Evolutionary conservation across 2,113 vertebrate species (phyloP), one percentile per base, ranked within the genome.

Genomic region (Varanus salvator): DNA sequence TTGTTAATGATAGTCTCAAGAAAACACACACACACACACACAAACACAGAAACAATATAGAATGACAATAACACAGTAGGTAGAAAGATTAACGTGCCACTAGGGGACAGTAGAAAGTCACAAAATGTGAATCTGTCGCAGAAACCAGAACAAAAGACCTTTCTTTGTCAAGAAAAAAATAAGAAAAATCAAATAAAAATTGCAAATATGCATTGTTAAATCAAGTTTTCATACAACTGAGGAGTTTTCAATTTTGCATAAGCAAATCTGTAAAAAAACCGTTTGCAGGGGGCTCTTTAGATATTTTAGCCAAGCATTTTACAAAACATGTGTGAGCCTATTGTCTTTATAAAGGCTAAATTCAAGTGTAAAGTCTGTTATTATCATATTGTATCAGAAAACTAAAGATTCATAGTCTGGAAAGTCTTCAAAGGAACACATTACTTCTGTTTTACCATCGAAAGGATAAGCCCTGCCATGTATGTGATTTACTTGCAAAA

Each of bases 101-200:
- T 99, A 99, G 99, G 98, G 99, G 98, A 98, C 99, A 99, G 98
- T 98, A 99, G 98, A 98, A 98, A 99, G 98, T 99, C 98, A 98
- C 95, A 97, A 96, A 98, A 97, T 93, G 95, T 96, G 96, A 95
- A 96, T 96, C 94, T 97, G 96, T 95, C 97, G 95, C 94, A 95
- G 96, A 96, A 97, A 97, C 95, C 96, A 96, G 98, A 99, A 99
- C 98, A 99, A 99, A 99, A 99, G 98, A 97, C 98, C 98, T 99
- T 99, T 98, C 98, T 99, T 97, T 97, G 96, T 96, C 52, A 86
- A 95, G 94, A 92, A 93, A 95, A 94, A 83, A 71, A 77, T 44
- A 60, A 66, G 60, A 77, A 69, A 29, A 76, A 71, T 80, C 71
- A 75, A 54, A 83, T 78, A 86, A 90, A 86, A 90, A 93, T 92